Evolutionary conservation across 2,888 invertebrate species (phyloP), one percentile per base, ranked within the genome.

Genomic region (Phalangium opilio): DNA sequence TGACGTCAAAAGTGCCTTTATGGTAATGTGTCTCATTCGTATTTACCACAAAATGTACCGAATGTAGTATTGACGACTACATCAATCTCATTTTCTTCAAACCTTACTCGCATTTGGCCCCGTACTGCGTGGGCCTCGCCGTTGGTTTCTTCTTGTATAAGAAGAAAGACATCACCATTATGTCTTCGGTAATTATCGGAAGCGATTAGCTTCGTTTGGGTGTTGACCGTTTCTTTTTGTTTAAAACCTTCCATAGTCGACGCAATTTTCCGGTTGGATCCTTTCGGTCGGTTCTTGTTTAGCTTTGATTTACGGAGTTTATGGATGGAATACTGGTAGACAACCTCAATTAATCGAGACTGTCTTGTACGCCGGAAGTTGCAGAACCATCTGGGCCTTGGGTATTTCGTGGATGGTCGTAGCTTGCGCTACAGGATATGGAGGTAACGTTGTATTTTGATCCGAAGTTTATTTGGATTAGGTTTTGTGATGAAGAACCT

Each of bases 111-210:
- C 52, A 52, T 33, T 50, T 47, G 44, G 44, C 50, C 18, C 20
- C 52, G 14, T 52, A 52, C 21, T 52, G 52, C 40, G 38, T 52
- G 18, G 52, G 52, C 40, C 50, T 52, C 48, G 50, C 50, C 8
- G 45, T 47, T n/a, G 52, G 52, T 5, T 52, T 45, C 33, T 35
- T 52, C 15, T 32, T 52, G 21, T 43, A 46, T 36, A 41, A 39
- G 7, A 47, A 49, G n/a, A 44, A 49, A 14, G 50, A 52, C 34
- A 47, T 52, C 36, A 40, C 42, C n/a, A 35, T 52, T 33, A 40
- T 27, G 27, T 27, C 27, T 7, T 7, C 27, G 27, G 27, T 27
- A 27, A 27, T 7, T 27, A 27, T 27, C 27, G 27, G 27, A 27
- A 8, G 8, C 5, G 4, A 27, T 7, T 4, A 27, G 8, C 5